phyloP scores from a whole-genome alignment of 2,797 vertebrate genomes.

The Notamacropus eugenii region DNA sequence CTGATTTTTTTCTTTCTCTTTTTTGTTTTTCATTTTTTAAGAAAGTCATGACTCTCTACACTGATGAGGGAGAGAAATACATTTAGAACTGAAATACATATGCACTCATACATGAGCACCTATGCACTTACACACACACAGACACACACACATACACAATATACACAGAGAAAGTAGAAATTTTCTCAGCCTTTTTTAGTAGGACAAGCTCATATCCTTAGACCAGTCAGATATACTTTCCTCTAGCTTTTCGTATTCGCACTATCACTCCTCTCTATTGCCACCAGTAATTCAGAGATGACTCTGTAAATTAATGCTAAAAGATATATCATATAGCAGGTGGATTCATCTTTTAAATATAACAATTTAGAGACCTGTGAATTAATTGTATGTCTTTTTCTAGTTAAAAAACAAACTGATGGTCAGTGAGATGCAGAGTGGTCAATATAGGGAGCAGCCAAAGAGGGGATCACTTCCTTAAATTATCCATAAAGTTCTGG shows the following conservation, averaged over 20 bases:
- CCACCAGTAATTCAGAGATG: background rate
- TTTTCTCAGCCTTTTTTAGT: background rate
- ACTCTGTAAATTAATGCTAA: background rate
- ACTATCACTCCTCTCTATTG: background rate
- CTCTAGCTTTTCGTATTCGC: background rate
- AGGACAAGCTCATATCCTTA: fast-evolving
- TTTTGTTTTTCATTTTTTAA: background rate
- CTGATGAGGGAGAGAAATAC: background rate
- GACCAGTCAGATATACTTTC: background rate
- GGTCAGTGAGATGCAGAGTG: background rate
- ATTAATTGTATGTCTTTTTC: background rate
- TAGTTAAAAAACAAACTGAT: background rate
- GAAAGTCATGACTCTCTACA: background rate
- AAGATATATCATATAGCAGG: background rate
- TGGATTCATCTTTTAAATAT: background rate
- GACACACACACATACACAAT: background rate
- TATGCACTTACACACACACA: too few species aligned
- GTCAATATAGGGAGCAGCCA: background rate
- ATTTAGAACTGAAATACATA: background rate
- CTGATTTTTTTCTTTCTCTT: background rate
- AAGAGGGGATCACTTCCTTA: background rate
- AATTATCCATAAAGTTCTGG: background rate
- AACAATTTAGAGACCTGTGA: background rate
- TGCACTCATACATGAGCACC: too few species aligned
- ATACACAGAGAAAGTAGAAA: background rate